Evolutionary conservation across 2,888 invertebrate genomes (phyloP).

Genomic region (Drosophila lacicola): DNA sequence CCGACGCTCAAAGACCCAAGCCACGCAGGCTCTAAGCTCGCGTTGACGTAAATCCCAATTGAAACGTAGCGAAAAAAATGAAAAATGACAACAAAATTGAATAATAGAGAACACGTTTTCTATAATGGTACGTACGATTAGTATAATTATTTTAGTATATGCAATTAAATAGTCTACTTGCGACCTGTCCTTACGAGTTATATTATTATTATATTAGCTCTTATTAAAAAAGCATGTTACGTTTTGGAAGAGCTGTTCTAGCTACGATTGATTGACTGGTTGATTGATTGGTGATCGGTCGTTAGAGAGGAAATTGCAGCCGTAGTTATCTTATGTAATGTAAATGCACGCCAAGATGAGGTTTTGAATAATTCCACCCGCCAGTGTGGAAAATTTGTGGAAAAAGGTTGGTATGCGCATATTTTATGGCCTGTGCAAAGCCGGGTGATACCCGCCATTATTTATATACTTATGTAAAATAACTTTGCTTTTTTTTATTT

Average conservation of each 20-base stretch:
- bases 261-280: too few relatives aligned
- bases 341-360: too few relatives aligned
- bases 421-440: too few relatives aligned
- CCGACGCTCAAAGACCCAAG: too few relatives aligned
- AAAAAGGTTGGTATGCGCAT: too few relatives aligned
- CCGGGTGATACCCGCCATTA: too few relatives aligned
- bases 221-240: too few relatives aligned
- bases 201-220: background rate
- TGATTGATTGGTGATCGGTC: too few relatives aligned
- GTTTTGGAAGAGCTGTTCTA: background rate
- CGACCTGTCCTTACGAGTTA: background rate
- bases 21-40: background rate
- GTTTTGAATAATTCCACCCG: too few relatives aligned
- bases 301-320: too few relatives aligned
- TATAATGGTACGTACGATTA: constrained; percentile 28
- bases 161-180: constrained; percentile 10
- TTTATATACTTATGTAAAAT: background rate
- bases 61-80: constrained; percentile 9
- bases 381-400: too few relatives aligned
- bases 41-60: constrained; percentile 42
- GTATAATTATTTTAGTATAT: constrained; percentile 20
- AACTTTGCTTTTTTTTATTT: background rate
- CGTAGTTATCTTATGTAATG: too few relatives aligned
- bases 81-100: constrained; percentile 13
- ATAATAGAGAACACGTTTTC: constrained; percentile 18